Base-by-base conservation (phyloP, 2,113 vertebrate genomes). In the Vanacampus margaritifer region DNA sequence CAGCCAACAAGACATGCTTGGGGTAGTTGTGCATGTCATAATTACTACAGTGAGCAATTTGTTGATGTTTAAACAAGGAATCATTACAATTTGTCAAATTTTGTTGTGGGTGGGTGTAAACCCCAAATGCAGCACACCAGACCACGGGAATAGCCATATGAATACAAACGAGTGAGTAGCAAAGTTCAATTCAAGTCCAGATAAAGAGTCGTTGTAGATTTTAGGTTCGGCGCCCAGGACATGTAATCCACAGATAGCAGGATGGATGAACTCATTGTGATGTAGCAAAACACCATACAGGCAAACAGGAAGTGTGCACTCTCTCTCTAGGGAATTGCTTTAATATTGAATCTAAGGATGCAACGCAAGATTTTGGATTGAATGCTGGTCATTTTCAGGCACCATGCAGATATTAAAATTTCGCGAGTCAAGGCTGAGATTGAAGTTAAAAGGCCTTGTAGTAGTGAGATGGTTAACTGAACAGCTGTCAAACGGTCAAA, bases 371-470 rank as follows among this genome's bases (percentile, higher is more conserved):
- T 21, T 43, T 24, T 28, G 16, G 59, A 71, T 63, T 37, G 13
- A 63, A 60, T 32, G 43, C 58, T 45, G 73, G 43, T 72, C 73
- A 69, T 69, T 51, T 65, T 67, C 24, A 32, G 58, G 68, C 63
- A 71, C 65, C 48, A 21, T 23, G 0, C 9, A 5, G 45, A 5
- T 65, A 80, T 89, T 51, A 79, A 84, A 79, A 86, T 82, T 86
- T 84, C 61, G 76, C 45, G 24, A 71, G 36, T 28, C 37, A 17
- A 45, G 65, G 46, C 43, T 69, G 73, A 79, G 67, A 84, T 78
- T 83, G 68, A 62, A 68, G 35, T 60, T 14, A 75, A 68, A 62
- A 28, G 48, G 37, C 58, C 64, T 65, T 32, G 16, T 41, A 19
- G 56, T 10, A 13, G 64, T 56, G 57, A 57, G 36, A 73, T 53